Evolutionary conservation across 1,140 invertebrate genomes (phyloP).

Genomic region (Zaprionus davidi): DNA sequence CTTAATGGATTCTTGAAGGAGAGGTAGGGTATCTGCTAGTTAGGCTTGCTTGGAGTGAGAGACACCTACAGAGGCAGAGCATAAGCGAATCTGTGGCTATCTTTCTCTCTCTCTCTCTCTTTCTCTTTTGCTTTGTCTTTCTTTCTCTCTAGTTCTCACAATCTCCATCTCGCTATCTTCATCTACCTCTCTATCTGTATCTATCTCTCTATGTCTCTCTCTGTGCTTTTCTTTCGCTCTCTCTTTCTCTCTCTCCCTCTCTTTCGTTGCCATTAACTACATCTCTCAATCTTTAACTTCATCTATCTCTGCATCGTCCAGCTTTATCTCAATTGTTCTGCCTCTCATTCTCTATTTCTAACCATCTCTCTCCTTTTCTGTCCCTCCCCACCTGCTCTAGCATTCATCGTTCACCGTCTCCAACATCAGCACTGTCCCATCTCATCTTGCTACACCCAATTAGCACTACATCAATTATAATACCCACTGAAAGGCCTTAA

Average conservation of each 20-base stretch:
- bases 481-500: background rate
- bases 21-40: background rate
- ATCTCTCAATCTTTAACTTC: background rate
- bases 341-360: background rate
- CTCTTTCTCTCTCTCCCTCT: background rate
- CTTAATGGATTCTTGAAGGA: background rate
- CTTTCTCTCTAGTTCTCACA: background rate
- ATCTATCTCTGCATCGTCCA: too few species aligned
- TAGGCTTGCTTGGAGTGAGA: background rate
- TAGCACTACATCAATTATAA: slow-evolving; percentile 2
- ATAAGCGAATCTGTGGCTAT: background rate
- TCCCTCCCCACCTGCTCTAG: background rate
- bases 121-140: background rate
- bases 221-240: too few species aligned
- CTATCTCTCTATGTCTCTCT: background rate
- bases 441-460: background rate
- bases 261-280: background rate
- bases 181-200: background rate
- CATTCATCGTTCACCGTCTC: background rate
- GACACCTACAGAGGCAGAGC: background rate
- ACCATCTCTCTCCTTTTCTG: background rate
- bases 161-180: background rate
- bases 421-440: background rate
- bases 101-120: background rate
- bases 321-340: too few species aligned